Conservation (phyloP, 2,888 invertebrate species). For the Luperina testacea region DNA sequence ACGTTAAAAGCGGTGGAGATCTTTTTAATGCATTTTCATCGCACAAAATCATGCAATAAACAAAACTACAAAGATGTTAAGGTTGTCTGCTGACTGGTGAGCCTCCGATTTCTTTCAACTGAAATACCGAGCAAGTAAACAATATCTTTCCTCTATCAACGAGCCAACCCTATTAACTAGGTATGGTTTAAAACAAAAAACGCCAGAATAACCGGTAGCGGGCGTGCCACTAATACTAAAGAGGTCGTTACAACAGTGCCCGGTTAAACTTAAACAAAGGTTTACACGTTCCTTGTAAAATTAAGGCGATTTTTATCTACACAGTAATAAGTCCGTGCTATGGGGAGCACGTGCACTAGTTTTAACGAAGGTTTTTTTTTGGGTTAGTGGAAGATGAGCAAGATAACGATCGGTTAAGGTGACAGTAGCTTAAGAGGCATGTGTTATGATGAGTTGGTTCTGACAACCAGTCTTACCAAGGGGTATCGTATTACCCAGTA, state of each 20-base stretch:
- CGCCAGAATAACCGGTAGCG: slow-evolving; percentile 85
- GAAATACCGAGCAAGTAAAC: neutral
- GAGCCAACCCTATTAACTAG: slow-evolving; percentile 57
- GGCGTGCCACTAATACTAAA: slow-evolving; percentile 87
- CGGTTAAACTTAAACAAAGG: slow-evolving; percentile 79
- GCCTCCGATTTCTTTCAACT: too few relatives aligned
- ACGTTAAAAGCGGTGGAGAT: neutral
- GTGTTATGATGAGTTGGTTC: slow-evolving; percentile 45
- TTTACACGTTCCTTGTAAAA: slow-evolving; percentile 87
- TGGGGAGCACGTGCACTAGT: slow-evolving; percentile 86
- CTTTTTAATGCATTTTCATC: neutral
- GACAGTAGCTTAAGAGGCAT: slow-evolving; percentile 50
- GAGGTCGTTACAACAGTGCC: slow-evolving; percentile 76
- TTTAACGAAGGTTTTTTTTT: slow-evolving; percentile 78
- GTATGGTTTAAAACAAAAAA: slow-evolving; percentile 77
- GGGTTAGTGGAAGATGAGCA: slow-evolving; percentile 63
- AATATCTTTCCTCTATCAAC: neutral
- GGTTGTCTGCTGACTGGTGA: too few relatives aligned
- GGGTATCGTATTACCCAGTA: too few relatives aligned
- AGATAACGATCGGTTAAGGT: slow-evolving; percentile 62
- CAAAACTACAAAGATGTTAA: neutral
- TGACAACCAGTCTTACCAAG: too few relatives aligned
- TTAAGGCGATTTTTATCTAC: slow-evolving; percentile 87
- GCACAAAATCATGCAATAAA: neutral
- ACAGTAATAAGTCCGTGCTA: slow-evolving; percentile 82